Base-by-base conservation (phyloP, 2,888 invertebrate genomes). In the Agrochola macilenta region DNA sequence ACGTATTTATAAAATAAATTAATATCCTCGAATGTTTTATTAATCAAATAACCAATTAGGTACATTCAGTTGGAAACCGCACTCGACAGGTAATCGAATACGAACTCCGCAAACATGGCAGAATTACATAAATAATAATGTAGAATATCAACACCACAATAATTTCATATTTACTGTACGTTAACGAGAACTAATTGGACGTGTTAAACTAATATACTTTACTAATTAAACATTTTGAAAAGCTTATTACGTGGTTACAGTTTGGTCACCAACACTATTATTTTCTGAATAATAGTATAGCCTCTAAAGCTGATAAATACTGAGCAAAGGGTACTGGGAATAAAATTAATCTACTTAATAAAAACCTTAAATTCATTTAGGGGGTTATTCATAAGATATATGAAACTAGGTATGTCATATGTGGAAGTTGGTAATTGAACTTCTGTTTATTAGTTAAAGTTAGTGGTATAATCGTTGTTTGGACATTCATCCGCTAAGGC, bases 81-180 rank as follows among this genome's bases (percentile, higher is more conserved):
- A 83, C 14, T 61, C 52, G 57, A 17, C 58, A 43, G 69, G 61
- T 86, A 77, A 83, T 82, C 70, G 39, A 74, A 82, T 83, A 69
- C 57, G 52, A 61, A 9, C 12, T 43, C 43, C 26, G 35, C 63
- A 64, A 85, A 71, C 43, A 81, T 61, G 60, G 20, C 26, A 11
- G n/a, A 69, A 68, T 7, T 23, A 70, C 23, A 54, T 60, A 52
- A 54, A 85, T 85, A 70, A 46, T 69, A 60, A 68, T 39, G 46
- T 84, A 61, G 26, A 70, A 68, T 30, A 61, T 61, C 43, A 75
- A 64, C 70, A 75, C 20, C 39, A 26, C 82, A 64, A 81, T 81
- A n/a, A 85, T 81, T 81, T 81, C 63, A 71, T 81, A 81, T 85
- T 81, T 81, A 64, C 70, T 63, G 46, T 57, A 61, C 35, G 0